Conservation (phyloP, 2,888 invertebrate genomes). For the Andrena flavipes region DNA sequence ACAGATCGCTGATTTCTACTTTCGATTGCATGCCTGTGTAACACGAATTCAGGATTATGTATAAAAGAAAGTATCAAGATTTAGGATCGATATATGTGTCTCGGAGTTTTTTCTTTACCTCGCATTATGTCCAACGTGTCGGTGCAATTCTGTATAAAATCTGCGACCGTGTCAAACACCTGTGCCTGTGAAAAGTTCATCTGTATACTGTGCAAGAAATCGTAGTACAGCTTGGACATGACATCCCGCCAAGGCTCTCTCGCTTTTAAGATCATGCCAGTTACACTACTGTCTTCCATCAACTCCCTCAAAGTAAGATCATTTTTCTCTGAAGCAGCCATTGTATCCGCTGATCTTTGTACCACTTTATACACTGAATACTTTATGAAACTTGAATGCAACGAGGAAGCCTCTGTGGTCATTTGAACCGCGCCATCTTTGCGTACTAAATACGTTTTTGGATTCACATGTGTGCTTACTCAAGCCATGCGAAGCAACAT, state of each 20-base stretch:
- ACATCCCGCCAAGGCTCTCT: constrained; percentile 80
- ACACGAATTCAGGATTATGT: constrained; percentile 6
- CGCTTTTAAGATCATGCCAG: constrained; percentile 80
- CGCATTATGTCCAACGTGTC: constrained; percentile 87
- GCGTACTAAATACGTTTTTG: too few species aligned
- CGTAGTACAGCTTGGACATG: constrained; percentile 79
- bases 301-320: constrained; percentile 78
- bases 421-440: too few species aligned
- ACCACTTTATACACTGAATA: too few species aligned
- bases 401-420: too few species aligned
- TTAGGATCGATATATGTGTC: too few species aligned
- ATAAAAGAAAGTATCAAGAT: not conserved
- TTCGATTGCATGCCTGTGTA: constrained; percentile 81
- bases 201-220: constrained; percentile 81
- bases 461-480: too few species aligned
- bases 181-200: constrained; percentile 82
- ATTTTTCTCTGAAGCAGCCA: constrained; percentile 71
- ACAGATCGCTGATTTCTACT: constrained; percentile 77
- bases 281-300: constrained; percentile 81
- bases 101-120: constrained; percentile 68
- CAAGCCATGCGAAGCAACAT: too few species aligned
- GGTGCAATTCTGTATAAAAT: constrained; percentile 88
- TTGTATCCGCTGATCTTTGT: constrained; percentile 65
- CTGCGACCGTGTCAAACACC: constrained; percentile 87
- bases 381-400: too few species aligned